phyloP scores from a whole-genome alignment of 2,797 vertebrate species.

The Myotis myotis region DNA sequence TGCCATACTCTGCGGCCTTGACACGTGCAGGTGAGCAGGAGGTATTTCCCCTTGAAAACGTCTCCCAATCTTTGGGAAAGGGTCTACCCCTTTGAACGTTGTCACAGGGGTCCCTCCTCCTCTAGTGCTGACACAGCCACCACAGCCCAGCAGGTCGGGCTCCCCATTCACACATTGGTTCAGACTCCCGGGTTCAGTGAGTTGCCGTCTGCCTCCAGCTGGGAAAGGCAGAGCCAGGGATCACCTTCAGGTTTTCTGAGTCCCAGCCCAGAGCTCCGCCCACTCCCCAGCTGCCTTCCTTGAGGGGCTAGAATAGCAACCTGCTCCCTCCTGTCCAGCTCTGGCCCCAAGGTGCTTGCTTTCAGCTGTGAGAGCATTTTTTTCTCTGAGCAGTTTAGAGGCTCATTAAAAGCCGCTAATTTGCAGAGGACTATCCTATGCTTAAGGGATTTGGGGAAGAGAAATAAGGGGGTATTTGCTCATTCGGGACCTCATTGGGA shows the following conservation, averaged over 20 bases:
- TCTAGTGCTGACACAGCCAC: background rate
- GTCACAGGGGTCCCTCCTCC: background rate
- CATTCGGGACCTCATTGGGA: background rate
- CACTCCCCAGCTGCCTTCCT: background rate
- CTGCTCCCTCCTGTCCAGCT: background rate
- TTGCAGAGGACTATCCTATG: background rate
- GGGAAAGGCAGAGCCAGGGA: background rate
- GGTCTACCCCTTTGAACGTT: background rate
- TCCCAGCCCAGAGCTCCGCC: background rate
- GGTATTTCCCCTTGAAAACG: background rate
- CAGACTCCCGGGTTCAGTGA: background rate
- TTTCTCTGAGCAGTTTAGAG: background rate
- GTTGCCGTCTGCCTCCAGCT: background rate
- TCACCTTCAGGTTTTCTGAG: background rate
- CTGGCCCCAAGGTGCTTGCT: accelerated
- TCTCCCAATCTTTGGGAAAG: background rate
- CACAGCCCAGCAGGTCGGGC: accelerated
- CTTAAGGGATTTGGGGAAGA: background rate
- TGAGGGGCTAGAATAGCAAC: background rate
- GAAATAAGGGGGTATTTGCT: background rate
- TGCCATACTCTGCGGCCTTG: background rate
- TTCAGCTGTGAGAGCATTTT: background rate
- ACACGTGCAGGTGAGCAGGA: background rate
- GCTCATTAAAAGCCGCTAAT: background rate
- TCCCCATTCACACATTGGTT: background rate